These are phyloP conservation scores for Calliphora vomitoria DNA, from an alignment of 2,888 invertebrate species.

Conservation along the genomic window DNA sequence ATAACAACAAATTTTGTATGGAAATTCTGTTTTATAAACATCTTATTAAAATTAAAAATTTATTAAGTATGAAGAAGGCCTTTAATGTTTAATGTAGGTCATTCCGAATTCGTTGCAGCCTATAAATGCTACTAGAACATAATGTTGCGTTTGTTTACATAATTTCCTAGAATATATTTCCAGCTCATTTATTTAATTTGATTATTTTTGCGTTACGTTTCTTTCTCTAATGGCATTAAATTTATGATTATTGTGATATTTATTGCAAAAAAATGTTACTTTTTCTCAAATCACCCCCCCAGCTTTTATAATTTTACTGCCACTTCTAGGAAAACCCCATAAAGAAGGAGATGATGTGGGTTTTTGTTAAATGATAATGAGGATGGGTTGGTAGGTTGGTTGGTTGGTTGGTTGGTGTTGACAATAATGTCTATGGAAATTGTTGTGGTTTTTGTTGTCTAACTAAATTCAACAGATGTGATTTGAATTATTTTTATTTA, in stretches of 20 bases:
- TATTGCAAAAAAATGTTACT: not conserved
- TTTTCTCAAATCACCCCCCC: not conserved
- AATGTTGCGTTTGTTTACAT: not conserved
- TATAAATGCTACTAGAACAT: not conserved
- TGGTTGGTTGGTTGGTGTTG: not conserved
- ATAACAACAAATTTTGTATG: no score
- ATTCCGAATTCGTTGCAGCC: not conserved
- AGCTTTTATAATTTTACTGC: no score
- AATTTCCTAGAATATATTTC: not conserved
- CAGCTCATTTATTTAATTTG: not conserved
- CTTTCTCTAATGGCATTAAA: not conserved
- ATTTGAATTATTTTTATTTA: constrained; percentile 27
- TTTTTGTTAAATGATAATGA: constrained; percentile 18
- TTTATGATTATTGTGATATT: not conserved
- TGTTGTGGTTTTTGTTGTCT: constrained; percentile 17
- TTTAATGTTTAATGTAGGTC: not conserved
- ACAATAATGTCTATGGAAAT: constrained; percentile 12
- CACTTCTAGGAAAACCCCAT: not conserved
- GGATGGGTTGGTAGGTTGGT: not conserved
- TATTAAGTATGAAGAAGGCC: no score
- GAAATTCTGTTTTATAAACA: no score
- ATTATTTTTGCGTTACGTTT: not conserved
- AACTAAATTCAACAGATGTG: constrained; percentile 64
- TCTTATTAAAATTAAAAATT: no score
- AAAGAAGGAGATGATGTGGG: not conserved